Evolutionary conservation across 2,888 invertebrate genomes (phyloP), one percentile per base, ranked within the genome.

Genomic region (Anarsia innoxiella): DNA sequence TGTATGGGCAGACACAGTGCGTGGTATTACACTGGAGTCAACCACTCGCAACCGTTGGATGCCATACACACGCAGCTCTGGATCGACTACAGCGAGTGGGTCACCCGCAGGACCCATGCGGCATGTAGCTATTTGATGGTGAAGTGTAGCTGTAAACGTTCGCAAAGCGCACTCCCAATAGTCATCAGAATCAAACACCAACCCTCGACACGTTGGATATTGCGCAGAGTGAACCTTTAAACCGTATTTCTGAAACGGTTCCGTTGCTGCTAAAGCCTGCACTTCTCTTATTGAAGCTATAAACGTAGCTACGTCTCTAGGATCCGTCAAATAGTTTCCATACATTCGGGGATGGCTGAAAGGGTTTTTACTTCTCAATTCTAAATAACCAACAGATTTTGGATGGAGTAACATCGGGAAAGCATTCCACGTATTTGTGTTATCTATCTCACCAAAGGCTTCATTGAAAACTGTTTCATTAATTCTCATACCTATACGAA

Each of bases 301-400:
- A 32, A 90, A 69, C 1, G 88, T 88, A n/a, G 84, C 82, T 0
- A 89, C 67, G 52, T 94, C 87, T 13, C 48, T 64, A 2, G 85
- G 86, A 56, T 93, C 87, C 0, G 87, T 86, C 41, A 95, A 87
- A 63, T 95, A 95, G 54, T 95, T 93, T 0, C 94, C 91, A 51
- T 93, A 89, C 50, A 96, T 88, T n/a, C 88, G 72, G 0, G 96
- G 95, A 50, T 90, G 88, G 23, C 90, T 89, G 29, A 89, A 86
- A 0, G 95, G 93, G 74, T 95, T 89, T 13, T 79, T 89, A 26
- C 91, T 89, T 52, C 87, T 88, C 9, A 97, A 78, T 60, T 86
- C 88, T 0, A 94, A 52, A 3, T 87, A 82, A 0, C 94, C 94
- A 12, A 86, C 78, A 9, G 94, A 94, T 59, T 90, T 88, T 0